phyloP scores from a whole-genome alignment of 1,140 invertebrate species.

The Drosophila varians region DNA sequence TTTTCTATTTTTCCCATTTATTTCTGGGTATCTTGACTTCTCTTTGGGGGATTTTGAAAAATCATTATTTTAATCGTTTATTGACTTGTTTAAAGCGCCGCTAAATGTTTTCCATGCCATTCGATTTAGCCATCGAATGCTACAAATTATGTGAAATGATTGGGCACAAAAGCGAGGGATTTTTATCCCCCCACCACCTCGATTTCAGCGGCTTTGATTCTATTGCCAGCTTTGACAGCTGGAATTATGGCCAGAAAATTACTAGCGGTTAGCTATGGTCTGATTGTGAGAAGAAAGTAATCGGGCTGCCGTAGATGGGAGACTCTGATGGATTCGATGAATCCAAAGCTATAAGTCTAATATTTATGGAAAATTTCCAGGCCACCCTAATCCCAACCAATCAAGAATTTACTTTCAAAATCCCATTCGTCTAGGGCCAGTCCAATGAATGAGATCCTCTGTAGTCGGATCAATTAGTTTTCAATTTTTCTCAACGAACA shows the following conservation, averaged over 20 bases:
- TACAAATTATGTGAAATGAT: constrained; percentile 81
- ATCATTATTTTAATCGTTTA: constrained; percentile 83
- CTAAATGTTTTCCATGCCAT: constrained; percentile 51
- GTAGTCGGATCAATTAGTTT: constrained; percentile 57
- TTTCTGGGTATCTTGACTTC: constrained; percentile 22
- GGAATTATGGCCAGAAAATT: constrained; percentile 46
- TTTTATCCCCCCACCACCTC: constrained; percentile 11
- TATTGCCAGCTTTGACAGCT: constrained; percentile 31
- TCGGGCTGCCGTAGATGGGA: neutral
- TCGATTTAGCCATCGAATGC: constrained; percentile 25
- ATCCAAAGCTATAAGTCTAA: neutral
- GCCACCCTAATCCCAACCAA: neutral
- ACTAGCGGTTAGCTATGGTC: constrained; percentile 13
- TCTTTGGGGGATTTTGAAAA: constrained; percentile 54
- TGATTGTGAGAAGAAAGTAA: constrained; percentile 15
- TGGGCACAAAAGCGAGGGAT: constrained; percentile 55
- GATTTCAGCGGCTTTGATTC: constrained; percentile 12
- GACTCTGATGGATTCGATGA: neutral
- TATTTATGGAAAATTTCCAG: constrained; percentile 6
- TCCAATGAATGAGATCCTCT: constrained; percentile 39
- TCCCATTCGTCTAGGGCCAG: constrained; percentile 23
- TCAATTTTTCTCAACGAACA: constrained; percentile 40
- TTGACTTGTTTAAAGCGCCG: constrained; percentile 80
- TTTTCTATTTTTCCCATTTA: neutral
- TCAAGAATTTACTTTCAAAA: constrained; percentile 13